Percentiles rank a stretch among this genome's conserved stretches.
Conservation (phyloP, 2,797 vertebrate genomes). For the Sebastes iracundus region DNA sequence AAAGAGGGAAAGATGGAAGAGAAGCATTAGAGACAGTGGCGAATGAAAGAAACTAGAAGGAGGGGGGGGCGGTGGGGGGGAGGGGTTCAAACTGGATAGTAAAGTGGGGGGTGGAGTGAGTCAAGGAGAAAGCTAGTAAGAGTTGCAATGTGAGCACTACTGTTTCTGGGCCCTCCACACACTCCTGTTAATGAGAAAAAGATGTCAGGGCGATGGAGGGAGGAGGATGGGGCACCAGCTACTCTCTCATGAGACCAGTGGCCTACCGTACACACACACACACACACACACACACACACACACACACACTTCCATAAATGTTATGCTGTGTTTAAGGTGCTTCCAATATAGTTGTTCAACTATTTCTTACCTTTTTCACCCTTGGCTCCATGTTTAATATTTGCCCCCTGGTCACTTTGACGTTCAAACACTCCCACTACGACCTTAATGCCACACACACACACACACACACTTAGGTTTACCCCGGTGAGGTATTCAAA, state of each 20-base stretch:
- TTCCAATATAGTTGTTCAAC: neutral
- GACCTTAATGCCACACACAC: neutral
- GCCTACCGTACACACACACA: neutral
- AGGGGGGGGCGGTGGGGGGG: neutral
- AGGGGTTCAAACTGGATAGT: conserved; percentile 12
- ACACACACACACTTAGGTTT: conserved; percentile 9
- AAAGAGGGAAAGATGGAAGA: conserved; percentile 15
- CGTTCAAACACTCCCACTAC: neutral
- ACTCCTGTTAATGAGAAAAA: conserved; percentile 84
- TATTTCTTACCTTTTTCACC: neutral
- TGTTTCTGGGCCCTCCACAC: conserved; percentile 78
- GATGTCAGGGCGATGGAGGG: conserved; percentile 72
- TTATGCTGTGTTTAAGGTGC: neutral
- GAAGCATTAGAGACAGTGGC: conserved; percentile 7
- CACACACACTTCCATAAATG: neutral
- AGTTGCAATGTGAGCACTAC: conserved; percentile 81
- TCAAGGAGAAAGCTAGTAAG: conserved; percentile 19
- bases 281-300: conserved; percentile 16
- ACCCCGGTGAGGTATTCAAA: conserved; percentile 51
- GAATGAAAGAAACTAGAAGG: conserved; percentile 18
- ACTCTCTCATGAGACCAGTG: conserved; percentile 27
- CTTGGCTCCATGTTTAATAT: neutral
- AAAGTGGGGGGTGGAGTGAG: conserved; percentile 42
- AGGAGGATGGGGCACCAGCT: conserved; percentile 52
- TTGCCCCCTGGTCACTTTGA: neutral